Evolutionary conservation across 1,140 invertebrate genomes (phyloP), one percentile per base, ranked within the genome.

Genomic region (Dolichoris vasculosae): DNA sequence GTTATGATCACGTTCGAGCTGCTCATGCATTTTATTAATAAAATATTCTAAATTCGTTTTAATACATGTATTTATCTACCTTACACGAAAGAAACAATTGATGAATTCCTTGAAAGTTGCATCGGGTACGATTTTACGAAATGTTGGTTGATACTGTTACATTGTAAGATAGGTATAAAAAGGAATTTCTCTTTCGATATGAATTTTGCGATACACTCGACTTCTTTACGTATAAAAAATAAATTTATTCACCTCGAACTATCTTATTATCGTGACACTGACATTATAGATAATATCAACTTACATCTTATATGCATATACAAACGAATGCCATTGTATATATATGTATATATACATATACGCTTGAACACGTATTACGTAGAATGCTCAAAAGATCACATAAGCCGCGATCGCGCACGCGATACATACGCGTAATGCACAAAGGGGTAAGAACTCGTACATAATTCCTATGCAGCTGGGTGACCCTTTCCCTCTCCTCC

Each of bases 181-280:
- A 6, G 55, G 9, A 59, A 26, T 59, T 26, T 59, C 7, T 59
- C 23, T 26, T 2, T 26, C 55, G 3, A 26, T 59, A 26, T 26
- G 55, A 59, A 79, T 63, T 55, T 46, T 67, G 40, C 63, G 59
- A n/a, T 63, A 35, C 23, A 38, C 43, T 71, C 80, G 80, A 82
- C 80, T 82, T 82, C 67, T 67, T 51, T 46, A 64, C 55, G 26
- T 17, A 43, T 38, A 32, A 43, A 76, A 82, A 35, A 82, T n/a
- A 55, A 32, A 75, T 46, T 20, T n/a, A 40, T 11, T 32, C 40
- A 83, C 67, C n/a, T 76, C 17, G 17, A 77, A 75, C 71, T 38
- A 26, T 69, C 32, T 30, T 38, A 23, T 63, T 23, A 13, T 84
- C 46, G 67, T 78, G 63, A 69, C 75, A 78, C 40, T 84, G 83